Evolutionary conservation across 37 sponge, comb jelly and placozoan species (phyloP).

Genomic region (Tethya wilhelma): DNA sequence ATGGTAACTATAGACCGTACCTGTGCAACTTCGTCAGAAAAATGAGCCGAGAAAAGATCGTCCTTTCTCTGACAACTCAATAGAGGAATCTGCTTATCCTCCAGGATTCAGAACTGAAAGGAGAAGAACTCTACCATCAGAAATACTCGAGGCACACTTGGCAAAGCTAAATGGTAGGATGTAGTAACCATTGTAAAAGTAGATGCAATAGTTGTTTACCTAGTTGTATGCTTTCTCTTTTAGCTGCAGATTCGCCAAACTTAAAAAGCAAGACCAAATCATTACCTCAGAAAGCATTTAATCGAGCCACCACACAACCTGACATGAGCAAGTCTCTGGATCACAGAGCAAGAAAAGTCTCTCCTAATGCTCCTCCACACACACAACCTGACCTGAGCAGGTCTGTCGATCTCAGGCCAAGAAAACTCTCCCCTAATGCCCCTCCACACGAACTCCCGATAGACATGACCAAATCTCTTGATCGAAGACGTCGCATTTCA

Average conservation of each 20-base stretch:
- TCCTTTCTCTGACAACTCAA: conserved; percentile 2
- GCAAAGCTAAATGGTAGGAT: neutral
- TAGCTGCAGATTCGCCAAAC: neutral
- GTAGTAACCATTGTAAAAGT: neutral
- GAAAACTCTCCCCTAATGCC: too few relatives aligned
- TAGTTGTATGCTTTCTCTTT: neutral
- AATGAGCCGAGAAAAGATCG: neutral
- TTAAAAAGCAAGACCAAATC: neutral
- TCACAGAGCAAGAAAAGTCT: too few relatives aligned
- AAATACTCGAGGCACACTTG: neutral
- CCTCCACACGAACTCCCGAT: too few relatives aligned
- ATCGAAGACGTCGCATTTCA: too few relatives aligned
- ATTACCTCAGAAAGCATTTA: neutral
- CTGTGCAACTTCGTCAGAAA: too few relatives aligned
- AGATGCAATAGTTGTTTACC: neutral
- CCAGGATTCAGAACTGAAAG: neutral
- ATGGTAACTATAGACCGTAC: too few relatives aligned
- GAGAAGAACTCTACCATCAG: conserved; percentile 22
- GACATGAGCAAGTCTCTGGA: neutral
- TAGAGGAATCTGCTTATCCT: neutral
- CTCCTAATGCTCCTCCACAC: too few relatives aligned
- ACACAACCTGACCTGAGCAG: too few relatives aligned
- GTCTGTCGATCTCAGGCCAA: too few relatives aligned
- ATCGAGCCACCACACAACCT: neutral
- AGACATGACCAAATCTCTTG: too few relatives aligned